Base-by-base conservation (phyloP, 1,140 invertebrate species). In the Orchestia grillus region DNA sequence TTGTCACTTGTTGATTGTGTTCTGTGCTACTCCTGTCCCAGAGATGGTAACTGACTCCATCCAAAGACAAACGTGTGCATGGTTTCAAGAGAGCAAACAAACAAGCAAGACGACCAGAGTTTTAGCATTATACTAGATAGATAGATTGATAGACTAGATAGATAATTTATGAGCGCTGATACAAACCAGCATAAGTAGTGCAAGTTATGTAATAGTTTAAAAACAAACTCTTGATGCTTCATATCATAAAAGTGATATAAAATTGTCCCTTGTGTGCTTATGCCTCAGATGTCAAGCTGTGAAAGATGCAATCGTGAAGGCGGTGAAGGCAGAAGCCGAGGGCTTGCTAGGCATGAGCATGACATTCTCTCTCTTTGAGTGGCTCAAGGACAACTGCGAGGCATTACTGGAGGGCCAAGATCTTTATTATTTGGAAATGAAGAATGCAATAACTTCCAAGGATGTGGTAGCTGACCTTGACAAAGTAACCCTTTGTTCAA, bases 311-410 rank as follows among this genome's bases (percentile, higher is more conserved):
- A 98, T 99, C 96, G 97, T 98, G 41, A 97, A 97, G 16, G 97
- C 98, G 77, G 97, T 99, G 0, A 97, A 98, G n/a, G 97, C 98
- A 87, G 98, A 99, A 97, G 98, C 98, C 0, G 98, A 98, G 57
- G 98, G 98, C 96, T 98, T 98, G 98, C 96, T 99, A 43, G 99
- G 99, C 28, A 98, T 98, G 97, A 98, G 99, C 77, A 99, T 99
- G 99, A 99, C 99, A 0, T 99, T 99, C 97, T 99, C 99, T 6
- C 97, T 99, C 57, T 99, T 99, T 97, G 99, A 99, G 97, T 99
- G 98, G 97, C 98, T 99, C 41, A 99, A 99, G 97, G 99, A 97
- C 91, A 96, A 92, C 42, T 95, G 95, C 47, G 95, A 96, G 42
- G 95, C 96, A 0, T 96, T 97, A 0, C 57, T 97, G n/a, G 95